These are phyloP conservation scores for Crax fasciolata DNA, from an alignment of 2,797 vertebrate species.

Conservation along the genomic window DNA sequence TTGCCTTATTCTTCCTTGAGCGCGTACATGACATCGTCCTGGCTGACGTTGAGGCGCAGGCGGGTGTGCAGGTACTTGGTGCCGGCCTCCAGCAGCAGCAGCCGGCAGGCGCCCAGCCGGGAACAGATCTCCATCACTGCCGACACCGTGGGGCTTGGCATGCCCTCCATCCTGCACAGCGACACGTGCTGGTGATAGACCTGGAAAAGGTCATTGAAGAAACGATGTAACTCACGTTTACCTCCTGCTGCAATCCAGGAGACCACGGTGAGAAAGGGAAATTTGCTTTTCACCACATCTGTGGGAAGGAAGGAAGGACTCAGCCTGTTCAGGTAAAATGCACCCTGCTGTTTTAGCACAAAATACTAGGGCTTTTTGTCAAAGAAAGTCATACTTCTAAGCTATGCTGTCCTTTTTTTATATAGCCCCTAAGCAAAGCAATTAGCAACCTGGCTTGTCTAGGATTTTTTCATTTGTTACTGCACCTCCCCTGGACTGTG, in stretches of 20 bases:
- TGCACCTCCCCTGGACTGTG: neutral
- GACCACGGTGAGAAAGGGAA: neutral
- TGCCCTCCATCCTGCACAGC: slow-evolving; percentile 91
- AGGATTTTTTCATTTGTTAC: neutral
- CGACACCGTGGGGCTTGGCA: slow-evolving; percentile 87
- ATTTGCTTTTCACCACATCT: neutral
- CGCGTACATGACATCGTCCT: slow-evolving; percentile 91
- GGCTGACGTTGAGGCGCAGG: slow-evolving; percentile 93
- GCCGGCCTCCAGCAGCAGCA: slow-evolving; percentile 91
- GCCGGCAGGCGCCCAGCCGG: slow-evolving; percentile 89
- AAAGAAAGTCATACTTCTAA: neutral
- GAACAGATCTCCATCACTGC: slow-evolving; percentile 89
- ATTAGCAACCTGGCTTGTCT: neutral
- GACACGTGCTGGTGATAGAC: slow-evolving; percentile 91
- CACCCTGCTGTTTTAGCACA: neutral
- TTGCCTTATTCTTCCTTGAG: slow-evolving; percentile 85
- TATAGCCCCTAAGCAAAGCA: neutral
- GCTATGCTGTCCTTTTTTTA: neutral
- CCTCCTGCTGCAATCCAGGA: fast-evolving
- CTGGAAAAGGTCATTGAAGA: slow-evolving; percentile 68
- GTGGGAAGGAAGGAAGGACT: neutral
- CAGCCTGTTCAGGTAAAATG: fast-evolving
- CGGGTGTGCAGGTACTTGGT: slow-evolving; percentile 89
- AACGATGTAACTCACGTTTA: neutral
- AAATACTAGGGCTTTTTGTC: neutral